A percentile compares a stretch with the other conserved stretches of the same genome.
Conservation (phyloP, 2,113 vertebrate genomes). For the Chiloscyllium plagiosum region DNA sequence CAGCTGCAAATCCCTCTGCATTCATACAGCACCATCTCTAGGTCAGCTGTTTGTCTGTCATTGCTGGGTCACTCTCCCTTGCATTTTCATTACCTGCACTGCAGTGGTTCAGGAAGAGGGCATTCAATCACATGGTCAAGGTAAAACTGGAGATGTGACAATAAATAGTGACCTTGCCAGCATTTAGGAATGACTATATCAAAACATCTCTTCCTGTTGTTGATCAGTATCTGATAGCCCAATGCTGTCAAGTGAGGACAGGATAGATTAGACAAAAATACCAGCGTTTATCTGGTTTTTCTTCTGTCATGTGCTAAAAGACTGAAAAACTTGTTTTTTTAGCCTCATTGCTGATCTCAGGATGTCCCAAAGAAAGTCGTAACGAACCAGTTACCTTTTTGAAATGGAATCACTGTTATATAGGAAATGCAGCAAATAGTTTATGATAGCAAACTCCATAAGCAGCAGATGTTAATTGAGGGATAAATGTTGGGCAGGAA, state of each 20-base stretch:
- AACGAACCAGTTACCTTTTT: too few species aligned
- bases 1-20: not conserved
- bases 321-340: too few species aligned
- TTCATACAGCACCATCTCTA: not conserved
- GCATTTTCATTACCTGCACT: not conserved
- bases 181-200: not conserved
- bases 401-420: too few species aligned
- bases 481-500: too few species aligned
- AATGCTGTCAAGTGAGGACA: not conserved
- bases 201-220: not conserved
- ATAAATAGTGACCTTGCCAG: not conserved
- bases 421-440: too few species aligned
- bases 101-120: not conserved
- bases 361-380: too few species aligned
- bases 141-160: not conserved
- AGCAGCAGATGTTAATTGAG: too few species aligned
- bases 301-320: too few species aligned
- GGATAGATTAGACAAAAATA: not conserved
- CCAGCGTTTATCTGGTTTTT: too few species aligned
- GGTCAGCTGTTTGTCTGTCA: not conserved
- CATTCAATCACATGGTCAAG: not conserved
- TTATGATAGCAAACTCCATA: too few species aligned
- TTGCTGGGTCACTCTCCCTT: not conserved
- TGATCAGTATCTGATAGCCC: not conserved
- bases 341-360: too few species aligned